A percentile compares a stretch with the other conserved stretches of the same genome.
These are phyloP conservation scores for Drosophila neotestacea DNA, from an alignment of 2,888 invertebrate species.

Conservation along the genomic window DNA sequence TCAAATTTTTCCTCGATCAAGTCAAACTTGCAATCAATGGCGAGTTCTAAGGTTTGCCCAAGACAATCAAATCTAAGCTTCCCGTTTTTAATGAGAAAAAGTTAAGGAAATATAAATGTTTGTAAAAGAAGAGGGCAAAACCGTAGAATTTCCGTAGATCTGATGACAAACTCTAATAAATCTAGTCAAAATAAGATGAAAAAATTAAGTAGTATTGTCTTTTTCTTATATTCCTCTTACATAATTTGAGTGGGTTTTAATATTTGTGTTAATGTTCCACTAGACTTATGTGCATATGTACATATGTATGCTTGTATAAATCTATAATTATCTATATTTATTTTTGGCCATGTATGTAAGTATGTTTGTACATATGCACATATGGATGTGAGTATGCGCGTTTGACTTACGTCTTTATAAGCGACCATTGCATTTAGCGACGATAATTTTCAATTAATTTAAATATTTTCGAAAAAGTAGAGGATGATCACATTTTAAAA, in stretches of 20 bases:
- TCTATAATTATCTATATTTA: not conserved
- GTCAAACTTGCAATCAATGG: too few relatives aligned
- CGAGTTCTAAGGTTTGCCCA: too few relatives aligned
- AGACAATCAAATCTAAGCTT: too few relatives aligned
- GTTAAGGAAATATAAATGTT: too few relatives aligned
- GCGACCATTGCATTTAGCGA: constrained; percentile 34
- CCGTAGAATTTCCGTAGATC: too few relatives aligned
- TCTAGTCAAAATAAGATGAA: too few relatives aligned
- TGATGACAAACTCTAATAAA: too few relatives aligned
- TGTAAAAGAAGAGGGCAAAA: too few relatives aligned
- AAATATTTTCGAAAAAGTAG: constrained; percentile 8
- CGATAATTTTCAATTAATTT: constrained; percentile 1
- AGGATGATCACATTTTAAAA: constrained; percentile 48
- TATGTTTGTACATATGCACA: not conserved
- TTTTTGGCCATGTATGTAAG: not conserved
- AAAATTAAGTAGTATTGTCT: too few relatives aligned
- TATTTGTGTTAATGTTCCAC: not conserved
- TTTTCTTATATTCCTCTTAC: too few relatives aligned
- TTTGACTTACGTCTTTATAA: constrained; percentile 59
- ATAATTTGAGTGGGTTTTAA: not conserved
- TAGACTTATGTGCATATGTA: not conserved
- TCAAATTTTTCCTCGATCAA: too few relatives aligned
- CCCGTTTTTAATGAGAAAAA: too few relatives aligned
- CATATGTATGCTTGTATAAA: not conserved
- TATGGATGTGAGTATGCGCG: constrained; percentile 48